phyloP scores from a whole-genome alignment of 2,888 invertebrate species.

The Nymphalis polychloros region DNA sequence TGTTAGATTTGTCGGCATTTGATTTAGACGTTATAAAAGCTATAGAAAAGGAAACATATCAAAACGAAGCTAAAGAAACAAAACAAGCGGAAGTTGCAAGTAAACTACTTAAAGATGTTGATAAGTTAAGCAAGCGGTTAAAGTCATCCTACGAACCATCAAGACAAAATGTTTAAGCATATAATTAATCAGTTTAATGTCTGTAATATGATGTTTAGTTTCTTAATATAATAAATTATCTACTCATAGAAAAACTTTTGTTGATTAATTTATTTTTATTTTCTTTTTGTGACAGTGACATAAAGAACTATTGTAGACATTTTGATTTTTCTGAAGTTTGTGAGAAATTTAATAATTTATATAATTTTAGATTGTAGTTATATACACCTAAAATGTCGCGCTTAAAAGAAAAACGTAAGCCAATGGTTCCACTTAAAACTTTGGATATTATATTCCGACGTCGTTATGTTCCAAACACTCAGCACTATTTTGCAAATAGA shows the following conservation, averaged over 20 bases:
- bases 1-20: conserved; percentile 67
- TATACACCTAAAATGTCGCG: conserved; percentile 54
- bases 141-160: conserved; percentile 67
- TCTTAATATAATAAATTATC: neutral
- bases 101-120: conserved; percentile 67
- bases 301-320: conserved; percentile 4
- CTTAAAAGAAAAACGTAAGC: conserved; percentile 62
- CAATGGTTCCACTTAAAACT: conserved; percentile 71
- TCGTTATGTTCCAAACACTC: conserved; percentile 72
- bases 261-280: neutral
- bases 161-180: conserved; percentile 43
- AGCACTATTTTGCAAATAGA: conserved; percentile 72
- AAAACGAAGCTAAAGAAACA: conserved; percentile 56
- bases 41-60: conserved; percentile 69
- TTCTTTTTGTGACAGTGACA: conserved; percentile 25
- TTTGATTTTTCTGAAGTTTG: conserved; percentile 12
- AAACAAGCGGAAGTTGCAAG: conserved; percentile 64
- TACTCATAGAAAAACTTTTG: neutral
- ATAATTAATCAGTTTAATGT: conserved; percentile 2
- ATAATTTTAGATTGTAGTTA: conserved; percentile 12
- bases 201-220: neutral
- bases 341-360: conserved; percentile 2
- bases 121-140: conserved; percentile 66
- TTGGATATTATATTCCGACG: conserved; percentile 73
- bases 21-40: conserved; percentile 62